A percentile compares a stretch with the other conserved stretches of the same genome.
Evolutionary conservation across 2,797 vertebrate species (phyloP).

Genomic region (Ataeniobius toweri): DNA sequence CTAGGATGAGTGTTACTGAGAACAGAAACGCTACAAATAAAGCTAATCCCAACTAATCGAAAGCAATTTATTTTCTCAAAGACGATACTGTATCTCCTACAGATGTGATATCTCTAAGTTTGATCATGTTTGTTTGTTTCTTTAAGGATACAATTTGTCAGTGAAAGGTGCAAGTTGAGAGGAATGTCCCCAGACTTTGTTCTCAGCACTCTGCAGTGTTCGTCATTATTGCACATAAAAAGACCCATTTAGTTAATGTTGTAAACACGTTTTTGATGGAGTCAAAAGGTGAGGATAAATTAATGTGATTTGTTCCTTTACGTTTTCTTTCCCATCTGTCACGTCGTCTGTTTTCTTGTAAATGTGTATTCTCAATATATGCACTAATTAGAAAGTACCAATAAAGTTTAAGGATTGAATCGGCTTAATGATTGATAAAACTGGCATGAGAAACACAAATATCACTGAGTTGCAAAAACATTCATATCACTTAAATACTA

Average conservation of each 20-base stretch:
- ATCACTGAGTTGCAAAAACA: neutral
- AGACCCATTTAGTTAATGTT: neutral
- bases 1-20: constrained; percentile 8
- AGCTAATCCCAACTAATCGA: neutral
- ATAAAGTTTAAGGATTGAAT: constrained; percentile 49
- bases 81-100: too few relatives aligned
- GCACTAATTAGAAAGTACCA: constrained; percentile 36
- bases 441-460: neutral
- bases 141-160: neutral
- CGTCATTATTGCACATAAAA: constrained; percentile 9
- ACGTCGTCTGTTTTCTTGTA: constrained; percentile 31
- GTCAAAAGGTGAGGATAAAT: neutral
- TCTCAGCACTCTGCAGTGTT: neutral
- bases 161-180: neutral
- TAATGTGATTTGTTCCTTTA: constrained; percentile 14
- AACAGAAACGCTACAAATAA: constrained; percentile 12
- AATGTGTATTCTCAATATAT: constrained; percentile 44
- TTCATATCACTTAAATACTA: neutral
- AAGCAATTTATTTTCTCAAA: neutral
- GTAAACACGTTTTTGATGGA: neutral
- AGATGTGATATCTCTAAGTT: too few relatives aligned
- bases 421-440: neutral
- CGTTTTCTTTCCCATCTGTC: constrained; percentile 1
- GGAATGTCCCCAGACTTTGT: neutral
- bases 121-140: too few relatives aligned